phyloP scores from a whole-genome alignment of 92 coral and sea anemone genomes.

The Epizoanthus scotinus region DNA sequence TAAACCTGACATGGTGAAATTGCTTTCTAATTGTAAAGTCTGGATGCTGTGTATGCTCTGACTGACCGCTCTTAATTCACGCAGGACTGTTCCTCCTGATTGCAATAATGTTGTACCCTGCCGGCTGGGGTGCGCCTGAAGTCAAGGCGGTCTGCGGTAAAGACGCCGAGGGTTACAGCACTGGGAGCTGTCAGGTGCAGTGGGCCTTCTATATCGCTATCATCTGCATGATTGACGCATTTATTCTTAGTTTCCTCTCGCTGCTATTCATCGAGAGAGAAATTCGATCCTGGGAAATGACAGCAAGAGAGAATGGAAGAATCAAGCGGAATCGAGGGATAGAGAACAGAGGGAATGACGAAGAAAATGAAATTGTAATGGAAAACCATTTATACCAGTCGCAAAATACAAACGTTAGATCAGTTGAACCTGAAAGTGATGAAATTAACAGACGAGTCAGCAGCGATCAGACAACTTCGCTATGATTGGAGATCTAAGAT shows the following conservation, averaged over 20 bases:
- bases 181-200: slow-evolving; percentile 81
- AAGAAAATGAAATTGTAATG: neutral
- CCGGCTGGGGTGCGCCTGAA: slow-evolving; percentile 83
- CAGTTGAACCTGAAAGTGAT: neutral
- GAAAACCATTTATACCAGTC: neutral
- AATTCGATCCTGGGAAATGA: slow-evolving; percentile 50
- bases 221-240: slow-evolving; percentile 85
- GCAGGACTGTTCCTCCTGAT: slow-evolving; percentile 77
- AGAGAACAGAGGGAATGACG: slow-evolving; percentile 13
- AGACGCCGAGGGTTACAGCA: slow-evolving; percentile 68
- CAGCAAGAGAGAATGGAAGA: slow-evolving; percentile 2
- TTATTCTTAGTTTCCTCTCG: slow-evolving; percentile 81
- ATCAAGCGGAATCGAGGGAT: neutral
- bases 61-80: neutral
- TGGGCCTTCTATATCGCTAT: slow-evolving; percentile 94
- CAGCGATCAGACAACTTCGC: neutral
- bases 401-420: neutral
- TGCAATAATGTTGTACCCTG: slow-evolving; percentile 83
- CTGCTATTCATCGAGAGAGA: slow-evolving; percentile 82
- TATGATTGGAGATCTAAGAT: no score
- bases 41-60: neutral
- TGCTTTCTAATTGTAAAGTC: neutral
- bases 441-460: neutral
- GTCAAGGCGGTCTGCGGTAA: slow-evolving; percentile 80
- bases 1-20: no score